A percentile compares a stretch with the other conserved stretches of the same genome.
Evolutionary conservation across 2,797 vertebrate species (phyloP).

Genomic region (Chaetophractus vellerosus): DNA sequence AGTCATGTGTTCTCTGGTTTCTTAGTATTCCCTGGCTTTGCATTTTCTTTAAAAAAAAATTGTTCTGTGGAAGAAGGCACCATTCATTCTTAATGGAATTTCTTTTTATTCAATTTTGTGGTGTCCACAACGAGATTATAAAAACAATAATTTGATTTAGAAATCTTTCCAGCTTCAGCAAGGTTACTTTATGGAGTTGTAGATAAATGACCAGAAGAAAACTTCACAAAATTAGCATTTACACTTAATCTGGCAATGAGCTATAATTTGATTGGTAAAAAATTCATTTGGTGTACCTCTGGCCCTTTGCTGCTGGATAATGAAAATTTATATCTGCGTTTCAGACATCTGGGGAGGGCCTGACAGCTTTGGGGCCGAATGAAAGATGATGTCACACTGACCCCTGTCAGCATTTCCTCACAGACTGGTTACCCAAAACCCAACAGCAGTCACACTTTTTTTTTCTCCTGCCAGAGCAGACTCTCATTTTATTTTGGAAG

Average conservation of each 20-base stretch:
- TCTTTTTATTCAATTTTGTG: conserved; percentile 90
- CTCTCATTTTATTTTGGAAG: conserved; percentile 90
- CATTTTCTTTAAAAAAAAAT: conserved; percentile 80
- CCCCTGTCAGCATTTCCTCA: conserved; percentile 94
- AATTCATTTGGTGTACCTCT: conserved; percentile 94
- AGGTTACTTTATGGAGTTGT: conserved; percentile 87
- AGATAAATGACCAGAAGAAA: conserved; percentile 93
- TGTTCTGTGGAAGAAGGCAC: conserved; percentile 85
- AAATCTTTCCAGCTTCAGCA: conserved; percentile 89
- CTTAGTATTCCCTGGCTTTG: conserved; percentile 79
- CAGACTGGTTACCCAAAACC: conserved; percentile 93
- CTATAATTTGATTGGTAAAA: conserved; percentile 94
- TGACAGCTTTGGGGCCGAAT: conserved; percentile 94
- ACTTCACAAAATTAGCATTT: conserved; percentile 94
- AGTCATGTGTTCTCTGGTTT: conserved; percentile 64
- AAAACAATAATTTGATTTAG: conserved; percentile 91
- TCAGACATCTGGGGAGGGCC: conserved; percentile 93
- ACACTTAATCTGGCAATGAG: conserved; percentile 92
- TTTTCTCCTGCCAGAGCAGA: conserved; percentile 83
- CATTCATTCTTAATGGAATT: conserved; percentile 88
- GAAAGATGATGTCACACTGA: conserved; percentile 94
- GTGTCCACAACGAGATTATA: conserved; percentile 90
- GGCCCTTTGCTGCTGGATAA: conserved; percentile 93
- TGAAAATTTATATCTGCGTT: conserved; percentile 95
- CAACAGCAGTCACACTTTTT: conserved; percentile 89